A percentile compares a stretch with the other conserved stretches of the same genome.
Evolutionary conservation across 1,140 invertebrate genomes (phyloP).

Genomic region (Anadara kagoshimensis): DNA sequence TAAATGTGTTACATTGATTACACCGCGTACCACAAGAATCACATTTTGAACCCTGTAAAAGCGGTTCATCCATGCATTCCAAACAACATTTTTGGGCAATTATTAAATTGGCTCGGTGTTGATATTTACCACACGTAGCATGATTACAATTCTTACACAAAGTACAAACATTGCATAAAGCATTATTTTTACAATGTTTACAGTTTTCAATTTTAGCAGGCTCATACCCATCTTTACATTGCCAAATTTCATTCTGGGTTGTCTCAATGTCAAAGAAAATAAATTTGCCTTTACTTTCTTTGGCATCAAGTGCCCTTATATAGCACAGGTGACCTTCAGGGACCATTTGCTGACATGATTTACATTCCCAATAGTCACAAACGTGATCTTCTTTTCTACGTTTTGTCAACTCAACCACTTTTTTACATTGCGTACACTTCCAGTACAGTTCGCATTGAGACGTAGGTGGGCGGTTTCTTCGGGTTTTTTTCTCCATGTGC

Average conservation of each 20-base stretch:
- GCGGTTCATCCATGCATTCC: not conserved
- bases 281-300: conserved; percentile 3
- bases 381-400: not conserved
- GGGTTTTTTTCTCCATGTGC: not conserved
- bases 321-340: conserved; percentile 9
- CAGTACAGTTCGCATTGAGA: conserved; percentile 11
- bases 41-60: not conserved
- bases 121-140: conserved; percentile 15
- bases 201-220: not conserved
- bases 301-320: not conserved
- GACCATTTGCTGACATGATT: conserved; percentile 2
- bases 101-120: conserved; percentile 15
- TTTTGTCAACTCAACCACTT: conserved; percentile 10
- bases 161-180: not conserved
- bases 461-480: not conserved
- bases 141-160: conserved; percentile 5
- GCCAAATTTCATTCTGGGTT: not conserved
- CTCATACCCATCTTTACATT: not conserved
- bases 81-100: conserved; percentile 16
- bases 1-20: conserved; percentile 7
- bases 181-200: not conserved
- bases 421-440: conserved; percentile 13
- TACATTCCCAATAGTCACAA: conserved; percentile 20
- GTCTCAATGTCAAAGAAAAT: conserved; percentile 24
- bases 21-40: conserved; percentile 3